Conservation (phyloP, 2,888 invertebrate genomes). For the Aspidapion aeneum region DNA sequence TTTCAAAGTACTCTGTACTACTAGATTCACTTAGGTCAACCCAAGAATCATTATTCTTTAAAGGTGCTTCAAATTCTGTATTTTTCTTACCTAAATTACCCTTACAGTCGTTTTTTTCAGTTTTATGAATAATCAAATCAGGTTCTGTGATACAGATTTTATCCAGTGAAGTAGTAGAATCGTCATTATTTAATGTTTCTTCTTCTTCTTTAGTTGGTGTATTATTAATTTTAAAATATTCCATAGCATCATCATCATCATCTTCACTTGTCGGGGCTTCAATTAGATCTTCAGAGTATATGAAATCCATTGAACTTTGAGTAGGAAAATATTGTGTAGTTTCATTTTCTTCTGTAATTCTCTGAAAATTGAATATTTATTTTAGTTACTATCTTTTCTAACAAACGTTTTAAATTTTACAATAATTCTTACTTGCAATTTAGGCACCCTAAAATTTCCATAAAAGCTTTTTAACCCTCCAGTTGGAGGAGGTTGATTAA, state of each 20-base stretch:
- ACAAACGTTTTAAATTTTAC: background rate
- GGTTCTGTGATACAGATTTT: too few species aligned
- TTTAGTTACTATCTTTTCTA: background rate
- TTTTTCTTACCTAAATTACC: too few species aligned
- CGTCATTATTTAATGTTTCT: too few species aligned
- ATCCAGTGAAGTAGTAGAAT: too few species aligned
- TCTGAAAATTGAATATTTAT: too few species aligned
- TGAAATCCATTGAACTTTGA: background rate
- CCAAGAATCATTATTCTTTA: background rate
- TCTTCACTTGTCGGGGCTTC: background rate
- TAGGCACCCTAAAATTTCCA: background rate
- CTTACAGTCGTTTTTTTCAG: too few species aligned
- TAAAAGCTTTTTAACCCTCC: slow-evolving; percentile 15
- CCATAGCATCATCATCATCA: background rate
- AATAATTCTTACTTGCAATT: background rate
- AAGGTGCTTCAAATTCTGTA: background rate
- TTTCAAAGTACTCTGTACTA: background rate
- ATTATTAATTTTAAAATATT: background rate
- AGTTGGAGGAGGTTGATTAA: slow-evolving; percentile 29
- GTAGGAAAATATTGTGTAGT: too few species aligned
- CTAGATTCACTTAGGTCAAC: background rate
- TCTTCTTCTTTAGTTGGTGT: background rate
- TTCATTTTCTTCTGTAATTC: background rate
- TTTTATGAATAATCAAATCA: too few species aligned
- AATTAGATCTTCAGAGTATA: background rate